Percentiles rank a stretch among this genome's conserved stretches.
phyloP scores from a whole-genome alignment of 2,113 vertebrate genomes.

The Corythornis cristatus region DNA sequence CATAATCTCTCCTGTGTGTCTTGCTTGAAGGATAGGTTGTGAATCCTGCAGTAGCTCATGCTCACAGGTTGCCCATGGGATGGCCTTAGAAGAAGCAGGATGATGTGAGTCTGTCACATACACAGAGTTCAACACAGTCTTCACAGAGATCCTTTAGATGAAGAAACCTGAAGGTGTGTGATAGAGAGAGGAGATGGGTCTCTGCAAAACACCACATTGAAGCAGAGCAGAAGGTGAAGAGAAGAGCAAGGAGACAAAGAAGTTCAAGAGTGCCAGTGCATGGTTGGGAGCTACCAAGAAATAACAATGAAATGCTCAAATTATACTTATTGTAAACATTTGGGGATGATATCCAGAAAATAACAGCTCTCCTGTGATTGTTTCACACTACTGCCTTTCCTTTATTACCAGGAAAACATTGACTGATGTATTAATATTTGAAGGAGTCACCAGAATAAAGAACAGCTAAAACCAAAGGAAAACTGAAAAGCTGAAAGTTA shows the following conservation, averaged over 20 bases:
- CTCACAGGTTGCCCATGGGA: not conserved
- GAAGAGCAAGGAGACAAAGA: not conserved
- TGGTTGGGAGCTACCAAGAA: not conserved
- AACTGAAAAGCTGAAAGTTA: not conserved
- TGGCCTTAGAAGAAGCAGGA: not conserved
- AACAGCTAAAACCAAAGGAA: not conserved
- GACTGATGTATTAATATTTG: not conserved
- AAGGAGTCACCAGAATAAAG: not conserved
- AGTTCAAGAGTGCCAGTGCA: not conserved
- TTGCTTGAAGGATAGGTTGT: not conserved
- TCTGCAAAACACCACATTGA: not conserved
- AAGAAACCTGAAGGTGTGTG: not conserved
- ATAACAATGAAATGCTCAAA: not conserved
- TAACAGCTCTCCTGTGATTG: not conserved
- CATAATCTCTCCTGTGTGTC: not conserved
- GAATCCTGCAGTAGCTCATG: not conserved
- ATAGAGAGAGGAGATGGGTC: not conserved
- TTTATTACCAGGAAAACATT: not conserved
- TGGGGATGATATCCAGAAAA: not conserved
- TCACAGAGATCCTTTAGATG: not conserved
- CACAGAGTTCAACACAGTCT: not conserved
- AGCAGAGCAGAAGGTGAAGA: not conserved
- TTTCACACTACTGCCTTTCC: not conserved
- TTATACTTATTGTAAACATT: not conserved
- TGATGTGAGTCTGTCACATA: not conserved